Evolutionary conservation across 1,140 invertebrate genomes (phyloP), one percentile per base, ranked within the genome.

Genomic region (Drosophila bocki): DNA sequence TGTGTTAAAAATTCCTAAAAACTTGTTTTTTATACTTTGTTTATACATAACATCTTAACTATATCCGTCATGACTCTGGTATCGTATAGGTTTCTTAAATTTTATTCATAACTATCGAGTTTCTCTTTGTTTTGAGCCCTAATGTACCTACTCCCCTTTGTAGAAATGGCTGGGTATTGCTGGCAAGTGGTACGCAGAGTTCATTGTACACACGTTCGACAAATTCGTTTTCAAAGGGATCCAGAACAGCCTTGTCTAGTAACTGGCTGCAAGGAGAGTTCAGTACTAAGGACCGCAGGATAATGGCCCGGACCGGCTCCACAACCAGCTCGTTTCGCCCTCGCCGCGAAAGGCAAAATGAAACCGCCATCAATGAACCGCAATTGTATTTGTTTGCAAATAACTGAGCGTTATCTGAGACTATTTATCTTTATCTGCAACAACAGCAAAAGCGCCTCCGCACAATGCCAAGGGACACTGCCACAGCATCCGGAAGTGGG

Each of bases 351-450:
- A n/a, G 32, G 70, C 70, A 47, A 78, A 78, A 87, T 80, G 77
- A 79, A 85, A 90, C 85, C 85, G 71, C 85, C 85, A 90, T 90
- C 85, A 90, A 90, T 90, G 85, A 90, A 90, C 85, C 85, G 81
- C 85, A 90, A 90, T 90, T 90, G 85, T 90, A 90, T 90, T 90
- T 90, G 85, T 90, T 90, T 90, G 85, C 85, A 90, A 90, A 90
- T 90, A 90, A 90, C 85, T 80, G 84, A 82, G 78, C 85, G 86
- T 90, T 90, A 90, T 90, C 85, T 81, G 75, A 81, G 81, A 90
- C 85, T 90, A 90, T 90, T 90, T 90, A 90, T 90, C 85, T 90
- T 85, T 90, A 90, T 90, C 85, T 90, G 83, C 85, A 85, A 81
- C 63, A 78, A 85, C 76, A 78, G 76, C 48, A 60, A 41, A 35